phyloP scores from a whole-genome alignment of 2,797 vertebrate species.

The Myripristis jacobus region DNA sequence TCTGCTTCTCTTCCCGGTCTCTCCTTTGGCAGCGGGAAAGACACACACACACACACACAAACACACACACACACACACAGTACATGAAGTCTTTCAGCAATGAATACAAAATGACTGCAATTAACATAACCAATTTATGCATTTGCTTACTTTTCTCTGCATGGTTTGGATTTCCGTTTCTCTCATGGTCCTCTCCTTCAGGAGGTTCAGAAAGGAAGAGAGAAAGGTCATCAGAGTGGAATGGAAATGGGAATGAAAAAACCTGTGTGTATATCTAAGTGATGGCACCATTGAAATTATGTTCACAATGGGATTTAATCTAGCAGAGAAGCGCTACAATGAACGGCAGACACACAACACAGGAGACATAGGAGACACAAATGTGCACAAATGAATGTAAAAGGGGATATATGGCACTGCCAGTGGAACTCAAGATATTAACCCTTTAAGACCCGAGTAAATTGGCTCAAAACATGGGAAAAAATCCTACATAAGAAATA shows the following conservation, averaged over 20 bases:
- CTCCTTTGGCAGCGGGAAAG: slow-evolving; percentile 70
- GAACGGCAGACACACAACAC: background rate
- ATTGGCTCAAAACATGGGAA: too few relatives aligned
- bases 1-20: slow-evolving; percentile 79
- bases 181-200: slow-evolving; percentile 74
- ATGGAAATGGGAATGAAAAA: background rate
- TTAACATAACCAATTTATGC: background rate
- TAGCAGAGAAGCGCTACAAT: too few relatives aligned
- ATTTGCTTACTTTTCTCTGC: slow-evolving; percentile 78
- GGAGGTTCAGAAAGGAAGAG: slow-evolving; percentile 26
- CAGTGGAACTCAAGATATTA: background rate
- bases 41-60: slow-evolving; percentile 17
- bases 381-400: background rate
- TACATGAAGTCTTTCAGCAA: background rate
- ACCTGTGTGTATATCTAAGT: background rate
- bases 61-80: slow-evolving; percentile 1
- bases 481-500: too few relatives aligned
- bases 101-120: background rate
- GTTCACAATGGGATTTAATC: background rate
- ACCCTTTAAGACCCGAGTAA: too few relatives aligned
- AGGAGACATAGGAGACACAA: background rate
- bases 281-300: background rate
- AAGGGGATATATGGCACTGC: background rate
- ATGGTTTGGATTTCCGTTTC: slow-evolving; percentile 80
- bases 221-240: background rate